Base-by-base conservation (phyloP, 2,113 vertebrate genomes). In the Psittacus erithacus region DNA sequence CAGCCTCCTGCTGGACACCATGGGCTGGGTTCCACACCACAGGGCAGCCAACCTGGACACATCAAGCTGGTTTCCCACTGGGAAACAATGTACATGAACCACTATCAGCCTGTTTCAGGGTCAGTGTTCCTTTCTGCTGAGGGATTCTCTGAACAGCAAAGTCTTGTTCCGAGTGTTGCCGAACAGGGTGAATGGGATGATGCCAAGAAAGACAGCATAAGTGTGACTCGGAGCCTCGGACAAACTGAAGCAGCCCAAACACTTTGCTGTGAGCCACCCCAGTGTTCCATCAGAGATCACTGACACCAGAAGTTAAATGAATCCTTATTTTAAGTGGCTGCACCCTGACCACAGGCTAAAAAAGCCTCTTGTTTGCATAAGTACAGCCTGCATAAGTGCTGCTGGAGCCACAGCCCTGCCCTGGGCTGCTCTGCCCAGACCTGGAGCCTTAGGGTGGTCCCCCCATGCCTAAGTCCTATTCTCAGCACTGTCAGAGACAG, bases 351-450 rank as follows among this genome's bases (percentile, higher is more conserved):
- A 39, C 79, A 41, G 5, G 18, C 46, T 62, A 64, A 84, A 91
- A 71, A 57, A 68, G 33, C 53, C 38, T 62, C 17, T 29, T 23
- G 33, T 18, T 52, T 70, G 63, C n/a, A 0, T 47, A 82, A 91
- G 19, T 4, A 43, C 57, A 79, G 74, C 6, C 59, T 71, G 81
- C 69, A 71, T 7, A 25, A 2, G 3, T 1, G 49, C 41, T 12
- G 43, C 44, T 44, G 68, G 68, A 87, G 67, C 84, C 88, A 60
- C 74, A 82, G 87, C 69, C 73, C 15, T 39, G 82, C 79, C 76
- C 76, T 23, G 17, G 60, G 88, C 55, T 71, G 70, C 0, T 33
- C 46, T 23, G 1, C 0, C 13, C 8, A 5, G 35, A 33, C 57
- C 4, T 19, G 3, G 27, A 57, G 63, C 33, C 28, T 24, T 7